These are phyloP conservation scores for Toxotes lorentzi DNA, from an alignment of 2,797 vertebrate species.

Conservation along the genomic window DNA sequence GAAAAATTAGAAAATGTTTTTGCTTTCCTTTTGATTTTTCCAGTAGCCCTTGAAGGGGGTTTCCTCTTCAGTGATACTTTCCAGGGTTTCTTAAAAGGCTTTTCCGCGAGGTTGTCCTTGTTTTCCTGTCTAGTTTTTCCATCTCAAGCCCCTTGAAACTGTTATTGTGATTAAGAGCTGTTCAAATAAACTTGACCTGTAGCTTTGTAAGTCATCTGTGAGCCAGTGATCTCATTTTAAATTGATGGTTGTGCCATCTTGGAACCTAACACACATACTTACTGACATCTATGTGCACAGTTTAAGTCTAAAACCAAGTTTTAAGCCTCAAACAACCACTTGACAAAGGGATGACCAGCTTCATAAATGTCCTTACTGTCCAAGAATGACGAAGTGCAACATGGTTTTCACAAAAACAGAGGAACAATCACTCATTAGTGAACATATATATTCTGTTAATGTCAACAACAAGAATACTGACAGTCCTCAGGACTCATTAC, in stretches of 20 bases:
- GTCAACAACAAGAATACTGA: background rate
- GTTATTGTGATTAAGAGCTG: conserved; percentile 16
- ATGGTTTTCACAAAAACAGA: background rate
- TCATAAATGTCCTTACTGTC: background rate
- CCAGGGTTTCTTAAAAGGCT: conserved; percentile 30
- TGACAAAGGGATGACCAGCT: background rate
- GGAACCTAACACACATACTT: background rate
- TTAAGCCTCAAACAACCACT: background rate
- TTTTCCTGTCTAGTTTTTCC: conserved; percentile 16
- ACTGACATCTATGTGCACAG: background rate
- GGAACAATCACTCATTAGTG: background rate
- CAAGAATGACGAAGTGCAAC: background rate
- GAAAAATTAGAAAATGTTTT: conserved; percentile 20
- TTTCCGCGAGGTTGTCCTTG: conserved; percentile 29
- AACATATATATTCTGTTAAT: background rate
- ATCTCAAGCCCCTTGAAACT: conserved; percentile 21
- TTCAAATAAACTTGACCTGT: conserved; percentile 27
- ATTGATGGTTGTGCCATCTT: conserved; percentile 4
- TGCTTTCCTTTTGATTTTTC: conserved; percentile 31
- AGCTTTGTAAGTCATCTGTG: background rate
- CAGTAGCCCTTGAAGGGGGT: background rate
- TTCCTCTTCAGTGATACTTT: conserved; percentile 26
- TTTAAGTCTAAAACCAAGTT: background rate
- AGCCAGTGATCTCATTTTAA: background rate
- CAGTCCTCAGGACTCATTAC: background rate